phyloP scores from a whole-genome alignment of 2,888 invertebrate species.

The Lasius platythorax region DNA sequence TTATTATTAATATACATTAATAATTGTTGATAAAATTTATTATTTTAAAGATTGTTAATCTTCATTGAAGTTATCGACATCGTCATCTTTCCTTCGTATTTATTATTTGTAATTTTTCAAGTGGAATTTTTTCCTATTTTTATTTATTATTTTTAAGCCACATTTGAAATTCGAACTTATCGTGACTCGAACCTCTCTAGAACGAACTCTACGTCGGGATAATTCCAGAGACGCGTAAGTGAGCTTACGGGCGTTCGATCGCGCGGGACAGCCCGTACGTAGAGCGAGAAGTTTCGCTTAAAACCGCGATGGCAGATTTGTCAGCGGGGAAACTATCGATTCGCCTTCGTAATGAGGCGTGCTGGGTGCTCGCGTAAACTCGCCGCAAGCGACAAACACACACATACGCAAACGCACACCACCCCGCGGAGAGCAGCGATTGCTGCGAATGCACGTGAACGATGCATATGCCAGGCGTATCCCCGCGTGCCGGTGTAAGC shows the following conservation, averaged over 20 bases:
- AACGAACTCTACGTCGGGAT: background rate
- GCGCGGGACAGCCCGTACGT: slow-evolving; percentile 18
- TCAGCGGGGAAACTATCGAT: slow-evolving; percentile 79
- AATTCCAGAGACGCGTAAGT: slow-evolving; percentile 12
- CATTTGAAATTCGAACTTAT: background rate
- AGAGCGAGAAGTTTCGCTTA: slow-evolving; percentile 27
- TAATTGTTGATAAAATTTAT: background rate
- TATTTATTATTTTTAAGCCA: background rate
- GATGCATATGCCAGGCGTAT: slow-evolving; percentile 59
- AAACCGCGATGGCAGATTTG: slow-evolving; percentile 72
- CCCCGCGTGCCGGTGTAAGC: slow-evolving; percentile 65
- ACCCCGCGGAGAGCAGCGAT: slow-evolving; percentile 54
- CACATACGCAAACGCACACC: slow-evolving; percentile 33
- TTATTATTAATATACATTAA: background rate
- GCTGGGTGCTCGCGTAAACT: slow-evolving; percentile 48
- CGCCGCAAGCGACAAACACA: slow-evolving; percentile 59
- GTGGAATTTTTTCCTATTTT: too few relatives aligned
- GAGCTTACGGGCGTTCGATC: background rate
- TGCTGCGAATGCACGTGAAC: slow-evolving; percentile 58
- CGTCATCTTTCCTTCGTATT: background rate
- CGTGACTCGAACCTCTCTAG: background rate
- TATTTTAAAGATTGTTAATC: background rate
- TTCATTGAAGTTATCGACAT: background rate
- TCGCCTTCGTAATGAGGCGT: slow-evolving; percentile 79
- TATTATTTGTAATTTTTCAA: background rate